A percentile compares a stretch with the other conserved stretches of the same genome.
phyloP scores from a whole-genome alignment of 2,113 vertebrate genomes.

The Cervus canadensis region DNA sequence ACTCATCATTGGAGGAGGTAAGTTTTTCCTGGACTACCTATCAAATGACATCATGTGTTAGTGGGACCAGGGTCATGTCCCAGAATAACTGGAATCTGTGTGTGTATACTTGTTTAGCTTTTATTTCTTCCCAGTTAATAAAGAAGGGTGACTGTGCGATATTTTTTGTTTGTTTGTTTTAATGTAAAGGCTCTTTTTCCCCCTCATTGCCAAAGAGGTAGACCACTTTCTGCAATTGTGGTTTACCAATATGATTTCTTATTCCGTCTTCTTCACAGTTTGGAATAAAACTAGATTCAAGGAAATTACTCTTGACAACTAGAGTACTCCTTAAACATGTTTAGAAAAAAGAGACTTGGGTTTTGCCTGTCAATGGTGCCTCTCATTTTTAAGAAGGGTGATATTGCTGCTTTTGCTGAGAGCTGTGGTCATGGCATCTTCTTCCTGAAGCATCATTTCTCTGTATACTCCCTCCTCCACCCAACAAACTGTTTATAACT shows the following conservation, averaged over 20 bases:
- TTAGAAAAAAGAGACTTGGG: background rate
- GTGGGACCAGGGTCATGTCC: background rate
- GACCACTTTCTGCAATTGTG: background rate
- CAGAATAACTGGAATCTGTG: background rate
- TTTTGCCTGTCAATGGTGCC: background rate
- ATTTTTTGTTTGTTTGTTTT: background rate
- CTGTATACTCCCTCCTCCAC: background rate
- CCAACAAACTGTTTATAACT: background rate
- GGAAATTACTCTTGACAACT: background rate
- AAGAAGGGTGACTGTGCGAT: background rate
- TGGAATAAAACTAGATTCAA: background rate
- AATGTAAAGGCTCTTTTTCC: background rate
- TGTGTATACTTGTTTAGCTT: background rate
- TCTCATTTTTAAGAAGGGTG: background rate
- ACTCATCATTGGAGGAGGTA: background rate
- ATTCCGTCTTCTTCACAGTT: background rate
- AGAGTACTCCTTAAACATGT: background rate
- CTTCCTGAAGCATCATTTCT: background rate
- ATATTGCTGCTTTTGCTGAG: background rate
- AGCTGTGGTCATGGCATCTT: background rate
- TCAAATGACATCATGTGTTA: background rate
- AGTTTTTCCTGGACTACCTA: background rate
- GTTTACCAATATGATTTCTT: background rate
- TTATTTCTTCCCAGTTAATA: background rate
- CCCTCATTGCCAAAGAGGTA: background rate